Percentiles rank a stretch among this genome's conserved stretches.
Conservation (phyloP, 2,113 vertebrate genomes). For the Greenwoodochromis staneri region DNA sequence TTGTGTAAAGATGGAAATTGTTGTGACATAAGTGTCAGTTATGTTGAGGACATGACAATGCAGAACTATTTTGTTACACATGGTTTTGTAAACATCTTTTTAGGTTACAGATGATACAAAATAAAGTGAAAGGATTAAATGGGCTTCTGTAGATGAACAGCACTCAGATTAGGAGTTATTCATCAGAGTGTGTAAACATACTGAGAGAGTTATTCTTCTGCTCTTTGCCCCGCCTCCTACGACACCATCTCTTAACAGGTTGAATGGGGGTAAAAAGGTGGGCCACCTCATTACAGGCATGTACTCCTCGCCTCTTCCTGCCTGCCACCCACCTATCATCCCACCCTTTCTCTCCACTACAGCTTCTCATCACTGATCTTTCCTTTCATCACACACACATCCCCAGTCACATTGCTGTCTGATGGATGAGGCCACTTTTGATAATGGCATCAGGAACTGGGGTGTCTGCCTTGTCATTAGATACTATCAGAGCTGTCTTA, state of each 20-base stretch:
- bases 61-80: neutral
- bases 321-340: constrained; percentile 10
- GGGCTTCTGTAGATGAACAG: neutral
- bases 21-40: constrained; percentile 24
- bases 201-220: neutral
- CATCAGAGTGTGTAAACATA: neutral
- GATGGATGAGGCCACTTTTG: constrained; percentile 69
- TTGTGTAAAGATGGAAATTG: constrained; percentile 41
- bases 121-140: neutral
- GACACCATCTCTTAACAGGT: constrained; percentile 13
- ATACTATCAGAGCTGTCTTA: constrained; percentile 60
- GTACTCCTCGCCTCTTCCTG: constrained; percentile 35
- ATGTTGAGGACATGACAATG: neutral
- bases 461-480: constrained; percentile 70
- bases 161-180: neutral
- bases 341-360: constrained; percentile 16
- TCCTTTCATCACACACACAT: constrained; percentile 63
- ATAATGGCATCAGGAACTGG: constrained; percentile 70
- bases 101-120: neutral
- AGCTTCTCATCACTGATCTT: constrained; percentile 58
- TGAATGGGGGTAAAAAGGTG: constrained; percentile 10
- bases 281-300: constrained; percentile 10
- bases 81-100: neutral
- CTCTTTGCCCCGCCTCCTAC: neutral
- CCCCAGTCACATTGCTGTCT: constrained; percentile 43